phyloP scores from a whole-genome alignment of 2,888 invertebrate genomes.

The Netelia melanura region DNA sequence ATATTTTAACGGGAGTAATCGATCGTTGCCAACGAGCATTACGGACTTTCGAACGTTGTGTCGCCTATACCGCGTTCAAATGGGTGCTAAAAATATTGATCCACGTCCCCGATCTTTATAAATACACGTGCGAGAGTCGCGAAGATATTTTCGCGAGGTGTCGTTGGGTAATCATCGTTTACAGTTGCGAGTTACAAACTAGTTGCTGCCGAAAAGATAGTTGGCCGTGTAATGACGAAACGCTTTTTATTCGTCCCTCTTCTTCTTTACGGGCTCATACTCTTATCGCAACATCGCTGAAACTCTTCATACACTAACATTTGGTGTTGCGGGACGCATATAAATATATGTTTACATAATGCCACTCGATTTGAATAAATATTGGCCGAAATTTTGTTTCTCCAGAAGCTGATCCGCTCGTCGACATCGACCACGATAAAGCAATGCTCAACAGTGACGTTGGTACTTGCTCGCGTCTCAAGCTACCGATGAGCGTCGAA shows the following conservation, averaged over 20 bases:
- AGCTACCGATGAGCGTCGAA: slow-evolving; percentile 87
- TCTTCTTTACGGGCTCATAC: too few species aligned
- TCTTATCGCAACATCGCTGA: too few species aligned
- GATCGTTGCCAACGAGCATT: slow-evolving; percentile 43
- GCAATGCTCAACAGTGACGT: slow-evolving; percentile 32
- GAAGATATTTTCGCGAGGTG: slow-evolving; percentile 75
- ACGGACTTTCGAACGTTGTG: slow-evolving; percentile 19
- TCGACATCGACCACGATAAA: slow-evolving; percentile 52
- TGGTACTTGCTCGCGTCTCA: slow-evolving; percentile 76
- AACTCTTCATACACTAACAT: too few species aligned
- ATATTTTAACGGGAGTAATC: slow-evolving; percentile 9
- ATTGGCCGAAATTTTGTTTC: slow-evolving; percentile 12
- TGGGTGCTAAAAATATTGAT: slow-evolving; percentile 70
- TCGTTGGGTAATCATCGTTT: slow-evolving; percentile 75
- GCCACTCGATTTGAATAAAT: too few species aligned
- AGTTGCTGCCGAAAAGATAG: not conserved
- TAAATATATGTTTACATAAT: too few species aligned
- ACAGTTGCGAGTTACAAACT: slow-evolving; percentile 25
- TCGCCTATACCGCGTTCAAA: slow-evolving; percentile 55
- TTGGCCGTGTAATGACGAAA: too few species aligned
- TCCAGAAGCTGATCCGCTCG: slow-evolving; percentile 69
- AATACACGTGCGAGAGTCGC: slow-evolving; percentile 76
- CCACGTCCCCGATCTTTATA: slow-evolving; percentile 79
- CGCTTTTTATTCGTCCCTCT: too few species aligned
- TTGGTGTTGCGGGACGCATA: too few species aligned